A percentile compares a stretch with the other conserved stretches of the same genome.
Evolutionary conservation across 2,797 vertebrate species (phyloP).

Genomic region (Pelobates cultripes): DNA sequence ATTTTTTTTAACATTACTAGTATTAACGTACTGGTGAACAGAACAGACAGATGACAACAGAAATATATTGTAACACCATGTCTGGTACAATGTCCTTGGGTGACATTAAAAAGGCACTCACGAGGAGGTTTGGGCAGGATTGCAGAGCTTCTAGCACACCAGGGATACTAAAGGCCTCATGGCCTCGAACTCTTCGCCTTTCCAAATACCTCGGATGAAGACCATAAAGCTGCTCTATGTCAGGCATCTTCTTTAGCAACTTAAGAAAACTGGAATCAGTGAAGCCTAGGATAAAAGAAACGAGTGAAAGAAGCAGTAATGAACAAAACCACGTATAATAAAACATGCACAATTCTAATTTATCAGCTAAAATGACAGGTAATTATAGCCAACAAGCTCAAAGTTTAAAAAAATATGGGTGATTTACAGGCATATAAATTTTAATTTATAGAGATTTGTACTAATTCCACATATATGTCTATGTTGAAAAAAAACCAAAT

Average conservation of each 20-base stretch:
- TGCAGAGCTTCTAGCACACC: slow-evolving; percentile 96
- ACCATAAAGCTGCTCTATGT: slow-evolving; percentile 95
- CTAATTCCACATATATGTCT: too few species aligned
- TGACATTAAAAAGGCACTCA: slow-evolving; percentile 64
- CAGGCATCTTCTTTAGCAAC: slow-evolving; percentile 97
- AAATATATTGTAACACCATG: slow-evolving; percentile 4
- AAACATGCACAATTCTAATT: too few species aligned
- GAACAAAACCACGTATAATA: not conserved
- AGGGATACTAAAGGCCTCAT: slow-evolving; percentile 96
- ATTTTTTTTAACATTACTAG: too few species aligned
- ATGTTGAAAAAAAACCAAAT: too few species aligned
- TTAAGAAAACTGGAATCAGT: slow-evolving; percentile 95
- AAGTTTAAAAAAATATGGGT: too few species aligned
- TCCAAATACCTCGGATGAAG: slow-evolving; percentile 96
- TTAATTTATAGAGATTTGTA: too few species aligned
- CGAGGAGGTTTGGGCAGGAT: slow-evolving; percentile 92
- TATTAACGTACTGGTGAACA: not conserved
- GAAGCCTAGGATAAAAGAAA: slow-evolving; percentile 78
- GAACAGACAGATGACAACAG: slow-evolving; percentile 17
- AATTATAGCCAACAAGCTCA: too few species aligned
- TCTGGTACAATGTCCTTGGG: not conserved
- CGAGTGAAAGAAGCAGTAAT: not conserved
- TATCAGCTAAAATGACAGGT: too few species aligned
- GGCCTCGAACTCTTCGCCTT: slow-evolving; percentile 91
- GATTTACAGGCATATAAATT: too few species aligned